Evolutionary conservation across 1,140 invertebrate genomes (phyloP), one percentile per base, ranked within the genome.

Genomic region (Rhyacophila brunnea): DNA sequence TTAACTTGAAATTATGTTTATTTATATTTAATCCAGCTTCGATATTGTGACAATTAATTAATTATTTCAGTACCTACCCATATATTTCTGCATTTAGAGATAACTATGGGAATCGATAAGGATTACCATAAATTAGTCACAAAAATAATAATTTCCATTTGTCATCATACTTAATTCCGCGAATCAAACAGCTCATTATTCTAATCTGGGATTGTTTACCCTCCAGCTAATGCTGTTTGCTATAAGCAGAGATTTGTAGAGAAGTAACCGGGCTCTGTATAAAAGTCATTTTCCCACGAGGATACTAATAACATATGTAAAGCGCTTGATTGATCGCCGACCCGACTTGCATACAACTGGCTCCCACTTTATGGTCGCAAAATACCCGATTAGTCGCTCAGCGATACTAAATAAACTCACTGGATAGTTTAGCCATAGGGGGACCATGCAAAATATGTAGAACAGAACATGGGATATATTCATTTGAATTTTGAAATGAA

Each of bases 241-340:
- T 15, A 14, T 13, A 18, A 19, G 17, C 6, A 28, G 45, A 28
- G 19, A 4, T 20, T 13, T 19, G 32, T 10, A 10, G 32, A 15
- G 23, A 13, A 19, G 42, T 19, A 17, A 38, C 23, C n/a, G 23
- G 5, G 48, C 9, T 13, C 4, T 17, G 23, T 17, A 15, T 14
- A 46, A 46, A 46, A 56, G 54, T 43, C 54, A 9, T 47, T 45
- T 62, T 63, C 61, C 61, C 61, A 63, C 61, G 61, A 38, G 61
- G 61, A 53, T 63, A 45, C 56, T 23, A 43, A 43, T 55, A 63
- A 63, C 61, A 63, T 58, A 59, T 63, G 61, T 63, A 63, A 63
- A 63, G 51, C 61, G 35, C 42, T 40, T 63, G 61, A 63, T 63
- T 50, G 61, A 63, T 63, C 45, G 44, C 60, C 44, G 35, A 11